A percentile compares a stretch with the other conserved stretches of the same genome.
phyloP scores from a whole-genome alignment of 2,113 vertebrate species.

The Semicossyphus pulcher region DNA sequence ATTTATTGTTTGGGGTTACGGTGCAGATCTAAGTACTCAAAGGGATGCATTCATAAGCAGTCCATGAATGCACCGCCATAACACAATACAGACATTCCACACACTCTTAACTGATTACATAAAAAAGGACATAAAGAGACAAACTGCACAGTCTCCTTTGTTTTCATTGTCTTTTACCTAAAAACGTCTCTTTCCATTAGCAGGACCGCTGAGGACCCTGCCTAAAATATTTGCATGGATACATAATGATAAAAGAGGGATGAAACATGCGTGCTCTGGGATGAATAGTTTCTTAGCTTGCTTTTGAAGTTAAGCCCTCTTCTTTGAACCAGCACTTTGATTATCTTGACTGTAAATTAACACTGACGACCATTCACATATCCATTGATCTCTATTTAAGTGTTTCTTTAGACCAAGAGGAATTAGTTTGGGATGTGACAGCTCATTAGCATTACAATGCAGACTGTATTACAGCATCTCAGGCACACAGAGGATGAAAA shows the following conservation, averaged over 20 bases:
- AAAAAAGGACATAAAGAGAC: background rate
- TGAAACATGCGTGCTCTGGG: background rate
- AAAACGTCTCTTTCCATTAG: slow-evolving; percentile 34
- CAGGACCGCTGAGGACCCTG: background rate
- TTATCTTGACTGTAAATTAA: slow-evolving; percentile 34
- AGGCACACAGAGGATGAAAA: slow-evolving; percentile 29
- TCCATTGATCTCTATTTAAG: slow-evolving; percentile 25
- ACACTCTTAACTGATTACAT: slow-evolving; percentile 51
- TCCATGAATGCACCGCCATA: slow-evolving; percentile 23
- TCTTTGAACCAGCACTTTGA: slow-evolving; percentile 36
- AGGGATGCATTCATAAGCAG: slow-evolving; percentile 64
- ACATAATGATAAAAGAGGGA: slow-evolving; percentile 23
- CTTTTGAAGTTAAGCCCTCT: slow-evolving; percentile 19
- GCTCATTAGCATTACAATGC: slow-evolving; percentile 66
- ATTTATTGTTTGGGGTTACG: slow-evolving; percentile 64
- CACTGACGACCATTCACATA: slow-evolving; percentile 44
- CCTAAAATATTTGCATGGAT: slow-evolving; percentile 30
- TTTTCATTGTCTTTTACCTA: slow-evolving; percentile 14
- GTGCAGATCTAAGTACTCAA: slow-evolving; percentile 61
- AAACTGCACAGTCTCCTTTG: slow-evolving; percentile 26
- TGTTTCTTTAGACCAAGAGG: slow-evolving; percentile 31
- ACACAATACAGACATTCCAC: slow-evolving; percentile 55
- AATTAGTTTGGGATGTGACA: slow-evolving; percentile 31
- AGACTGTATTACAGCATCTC: background rate
- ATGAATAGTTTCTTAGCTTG: slow-evolving; percentile 18